These are phyloP conservation scores for Dendroctonus ponderosae DNA, from an alignment of 1,140 invertebrate species.

Conservation along the genomic window DNA sequence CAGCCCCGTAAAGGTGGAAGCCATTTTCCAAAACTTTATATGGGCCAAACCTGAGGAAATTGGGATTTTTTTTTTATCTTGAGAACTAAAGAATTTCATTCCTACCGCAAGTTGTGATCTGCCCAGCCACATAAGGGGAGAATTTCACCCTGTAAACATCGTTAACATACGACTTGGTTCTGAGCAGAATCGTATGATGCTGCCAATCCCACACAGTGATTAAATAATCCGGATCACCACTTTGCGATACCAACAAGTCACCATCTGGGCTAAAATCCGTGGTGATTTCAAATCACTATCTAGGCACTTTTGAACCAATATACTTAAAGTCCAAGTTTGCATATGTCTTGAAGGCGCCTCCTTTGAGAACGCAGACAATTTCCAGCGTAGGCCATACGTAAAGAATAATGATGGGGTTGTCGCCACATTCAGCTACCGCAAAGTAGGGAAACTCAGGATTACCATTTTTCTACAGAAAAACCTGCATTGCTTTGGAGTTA, in stretches of 20 bases:
- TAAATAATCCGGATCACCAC: slow-evolving; percentile 79
- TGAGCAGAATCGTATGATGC: slow-evolving; percentile 67
- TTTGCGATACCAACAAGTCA: slow-evolving; percentile 76
- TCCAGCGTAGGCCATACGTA: slow-evolving; percentile 79
- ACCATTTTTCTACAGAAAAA: slow-evolving; percentile 67
- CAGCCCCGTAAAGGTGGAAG: slow-evolving; percentile 82
- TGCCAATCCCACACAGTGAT: slow-evolving; percentile 87
- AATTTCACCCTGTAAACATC: slow-evolving; percentile 77
- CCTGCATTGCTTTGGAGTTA: background rate
- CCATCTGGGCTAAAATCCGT: slow-evolving; percentile 66
- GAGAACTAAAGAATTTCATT: background rate
- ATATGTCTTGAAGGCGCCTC: slow-evolving; percentile 73
- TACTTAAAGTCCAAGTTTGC: slow-evolving; percentile 77
- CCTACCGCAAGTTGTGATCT: slow-evolving; percentile 72
- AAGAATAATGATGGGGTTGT: slow-evolving; percentile 76
- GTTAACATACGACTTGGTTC: slow-evolving; percentile 77
- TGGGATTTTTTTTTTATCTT: slow-evolving; percentile 3
- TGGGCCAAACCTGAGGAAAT: slow-evolving; percentile 61
- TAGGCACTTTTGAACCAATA: background rate
- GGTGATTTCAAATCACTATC: background rate
- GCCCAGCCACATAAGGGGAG: slow-evolving; percentile 71
- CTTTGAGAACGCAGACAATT: slow-evolving; percentile 67
- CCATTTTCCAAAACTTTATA: slow-evolving; percentile 94
- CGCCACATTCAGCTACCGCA: slow-evolving; percentile 82
- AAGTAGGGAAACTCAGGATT: slow-evolving; percentile 62